Base-by-base conservation (phyloP, 2,113 vertebrate genomes). In the Mesoclemmys tuberculata region DNA sequence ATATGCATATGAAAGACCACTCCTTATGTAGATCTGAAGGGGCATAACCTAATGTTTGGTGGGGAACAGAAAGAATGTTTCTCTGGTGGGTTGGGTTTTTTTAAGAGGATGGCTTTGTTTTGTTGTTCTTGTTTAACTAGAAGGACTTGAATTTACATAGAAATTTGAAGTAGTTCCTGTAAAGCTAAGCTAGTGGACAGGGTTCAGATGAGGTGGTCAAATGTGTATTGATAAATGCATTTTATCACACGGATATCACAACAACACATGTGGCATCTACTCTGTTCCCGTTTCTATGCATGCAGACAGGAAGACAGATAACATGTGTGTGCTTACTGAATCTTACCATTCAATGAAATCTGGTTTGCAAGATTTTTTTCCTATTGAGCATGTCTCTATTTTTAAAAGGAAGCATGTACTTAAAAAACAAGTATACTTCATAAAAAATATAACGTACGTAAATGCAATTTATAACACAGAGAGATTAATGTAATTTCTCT, bases 401-500 rank as follows among this genome's bases (percentile, higher is more conserved):
- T 81, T 38, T 35, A 82, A 96, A 27, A 81, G n/a, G n/a, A 2
- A 10, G 0, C 4, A 0, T 4, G 1, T 10, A 48, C 3, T 93
- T 87, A 22, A 80, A 90, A 86, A 94, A 35, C 29, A 38, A 4
- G 10, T 21, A 54, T 18, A 8, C 4, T 44, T 29, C 35, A 86
- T 49, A 38, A 88, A 77, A 58, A 92, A 24, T 31, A 89, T 7
- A 84, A 82, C 80, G 24, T 75, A 75, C 75, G 86, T 29, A 77
- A 78, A 3, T 82, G 52, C 14, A 86, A 84, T n/a, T 61, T 51
- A 35, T 5, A 91, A 18, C 46, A 85, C 31, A 49, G n/a, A 18
- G 80, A 93, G 51, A 89, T 29, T 35, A 80, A 95, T 48, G 46
- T 38, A 84, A 88, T 44, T 88, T 82, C 77, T 95, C 58, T 92